Conservation (phyloP, 2,113 vertebrate species). For the Prunella himalayana region DNA sequence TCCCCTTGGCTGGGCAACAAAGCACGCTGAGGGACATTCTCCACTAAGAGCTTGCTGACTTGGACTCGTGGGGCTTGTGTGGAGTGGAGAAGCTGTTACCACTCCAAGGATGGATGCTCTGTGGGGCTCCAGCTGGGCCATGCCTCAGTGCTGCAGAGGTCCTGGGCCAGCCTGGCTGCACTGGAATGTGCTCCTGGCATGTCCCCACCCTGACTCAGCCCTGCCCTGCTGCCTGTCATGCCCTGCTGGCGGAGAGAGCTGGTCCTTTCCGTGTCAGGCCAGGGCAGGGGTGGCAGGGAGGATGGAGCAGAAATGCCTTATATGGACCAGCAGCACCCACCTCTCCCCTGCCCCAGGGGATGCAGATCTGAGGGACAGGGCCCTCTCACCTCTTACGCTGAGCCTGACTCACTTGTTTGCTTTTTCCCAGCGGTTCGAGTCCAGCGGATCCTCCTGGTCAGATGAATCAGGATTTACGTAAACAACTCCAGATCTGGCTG, state of each 20-base stretch:
- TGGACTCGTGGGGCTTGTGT: neutral
- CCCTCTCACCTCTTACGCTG: neutral
- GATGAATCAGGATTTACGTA: constrained; percentile 52
- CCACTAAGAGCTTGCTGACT: neutral
- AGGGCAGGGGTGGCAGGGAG: neutral
- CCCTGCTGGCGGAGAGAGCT: neutral
- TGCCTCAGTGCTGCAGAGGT: neutral
- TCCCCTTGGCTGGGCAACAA: neutral
- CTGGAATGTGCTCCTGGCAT: neutral
- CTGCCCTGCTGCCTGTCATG: neutral
- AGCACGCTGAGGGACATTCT: neutral
- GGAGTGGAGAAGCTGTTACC: neutral
- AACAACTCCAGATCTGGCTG: neutral
- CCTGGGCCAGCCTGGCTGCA: neutral
- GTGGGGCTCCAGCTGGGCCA: neutral
- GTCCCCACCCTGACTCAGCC: neutral
- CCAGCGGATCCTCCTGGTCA: neutral
- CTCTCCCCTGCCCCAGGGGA: neutral
- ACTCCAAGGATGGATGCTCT: neutral
- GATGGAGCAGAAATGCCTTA: neutral
- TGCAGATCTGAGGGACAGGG: neutral
- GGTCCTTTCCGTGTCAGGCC: neutral
- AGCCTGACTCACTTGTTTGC: constrained; percentile 59
- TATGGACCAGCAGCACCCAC: neutral
- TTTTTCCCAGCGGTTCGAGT: neutral